Evolutionary conservation across 35 echinoderm and acorn worm genomes (phyloP).

Genomic region (Hemicentrotus pulcherrimus): DNA sequence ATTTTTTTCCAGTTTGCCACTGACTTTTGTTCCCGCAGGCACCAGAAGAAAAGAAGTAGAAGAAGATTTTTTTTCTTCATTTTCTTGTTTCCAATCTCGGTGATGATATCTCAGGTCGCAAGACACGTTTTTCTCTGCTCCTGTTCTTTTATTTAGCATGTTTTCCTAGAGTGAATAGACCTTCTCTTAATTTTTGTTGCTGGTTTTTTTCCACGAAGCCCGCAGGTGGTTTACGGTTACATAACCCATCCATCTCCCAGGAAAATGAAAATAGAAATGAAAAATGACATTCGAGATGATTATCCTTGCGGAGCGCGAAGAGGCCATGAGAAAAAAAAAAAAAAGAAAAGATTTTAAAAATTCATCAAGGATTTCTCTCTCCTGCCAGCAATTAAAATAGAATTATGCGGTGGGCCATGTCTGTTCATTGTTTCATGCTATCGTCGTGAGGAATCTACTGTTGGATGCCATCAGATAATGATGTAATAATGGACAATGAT

Average conservation of each 20-base stretch:
- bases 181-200: neutral
- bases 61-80: neutral
- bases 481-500: too few species aligned
- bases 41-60: neutral
- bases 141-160: neutral
- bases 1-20: constrained; percentile 34
- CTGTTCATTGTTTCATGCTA: neutral
- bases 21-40: constrained; percentile 7
- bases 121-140: neutral
- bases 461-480: too few species aligned
- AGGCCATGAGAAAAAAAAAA: neutral
- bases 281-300: neutral
- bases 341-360: neutral
- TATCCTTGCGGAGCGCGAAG: neutral
- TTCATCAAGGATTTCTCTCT: neutral
- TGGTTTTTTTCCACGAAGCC: neutral
- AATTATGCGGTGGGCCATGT: neutral
- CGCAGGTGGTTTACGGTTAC: constrained; percentile 15
- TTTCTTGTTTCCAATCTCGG: neutral
- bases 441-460: neutral
- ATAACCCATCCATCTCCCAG: neutral
- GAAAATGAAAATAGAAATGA: neutral
- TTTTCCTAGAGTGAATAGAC: neutral
- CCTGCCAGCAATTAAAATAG: neutral
- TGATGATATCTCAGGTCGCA: neutral